Percentiles rank a stretch among this genome's conserved stretches.
Evolutionary conservation across 2,797 vertebrate genomes (phyloP).

Genomic region (Clangula hyemalis): DNA sequence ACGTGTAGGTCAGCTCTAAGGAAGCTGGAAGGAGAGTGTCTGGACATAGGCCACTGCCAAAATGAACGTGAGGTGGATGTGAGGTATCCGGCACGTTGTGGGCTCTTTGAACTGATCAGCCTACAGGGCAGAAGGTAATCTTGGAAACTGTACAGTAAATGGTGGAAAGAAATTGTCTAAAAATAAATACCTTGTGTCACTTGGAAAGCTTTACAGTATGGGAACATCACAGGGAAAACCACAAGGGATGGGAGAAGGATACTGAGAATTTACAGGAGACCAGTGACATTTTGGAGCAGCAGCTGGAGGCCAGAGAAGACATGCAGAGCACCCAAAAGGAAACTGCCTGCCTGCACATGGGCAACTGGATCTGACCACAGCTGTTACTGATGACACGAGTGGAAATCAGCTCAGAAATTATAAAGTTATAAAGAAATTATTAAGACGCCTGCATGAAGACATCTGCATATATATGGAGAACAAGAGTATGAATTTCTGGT

Average conservation of each 20-base stretch:
- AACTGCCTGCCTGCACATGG: accelerated
- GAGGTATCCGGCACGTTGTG: background rate
- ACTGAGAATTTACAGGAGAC: background rate
- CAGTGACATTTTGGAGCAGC: background rate
- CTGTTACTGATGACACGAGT: accelerated
- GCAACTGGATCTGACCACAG: background rate
- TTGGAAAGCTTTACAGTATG: background rate
- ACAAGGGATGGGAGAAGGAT: background rate
- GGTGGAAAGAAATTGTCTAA: background rate
- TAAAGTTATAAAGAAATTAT: background rate
- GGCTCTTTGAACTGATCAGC: background rate
- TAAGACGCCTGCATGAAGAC: background rate
- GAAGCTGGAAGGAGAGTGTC: background rate
- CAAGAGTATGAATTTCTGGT: background rate
- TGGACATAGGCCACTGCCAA: background rate
- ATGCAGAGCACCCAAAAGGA: background rate
- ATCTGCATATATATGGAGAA: background rate
- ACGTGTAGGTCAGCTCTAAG: background rate
- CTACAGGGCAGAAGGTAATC: background rate
- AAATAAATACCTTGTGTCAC: background rate
- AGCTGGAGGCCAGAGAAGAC: background rate
- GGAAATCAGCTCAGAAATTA: background rate
- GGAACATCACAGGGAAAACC: background rate
- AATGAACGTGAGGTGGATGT: background rate
- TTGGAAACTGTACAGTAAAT: background rate